Evolutionary conservation across 2,888 invertebrate genomes (phyloP).

Genomic region (Vannuccia rotundouncinata): DNA sequence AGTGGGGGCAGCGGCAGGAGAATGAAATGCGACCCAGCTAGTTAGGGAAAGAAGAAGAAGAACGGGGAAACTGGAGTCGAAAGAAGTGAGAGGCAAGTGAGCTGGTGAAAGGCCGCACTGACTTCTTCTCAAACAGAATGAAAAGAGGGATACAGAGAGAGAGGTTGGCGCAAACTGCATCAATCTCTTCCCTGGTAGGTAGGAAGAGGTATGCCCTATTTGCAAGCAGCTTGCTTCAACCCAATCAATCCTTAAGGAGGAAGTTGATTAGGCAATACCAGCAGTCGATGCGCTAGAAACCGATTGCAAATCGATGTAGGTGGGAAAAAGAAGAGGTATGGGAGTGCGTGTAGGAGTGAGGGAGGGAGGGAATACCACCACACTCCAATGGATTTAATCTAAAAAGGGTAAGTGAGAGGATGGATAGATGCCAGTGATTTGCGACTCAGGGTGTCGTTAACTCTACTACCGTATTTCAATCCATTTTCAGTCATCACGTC

Average conservation of each 20-base stretch:
- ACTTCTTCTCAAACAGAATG: slow-evolving; percentile 1
- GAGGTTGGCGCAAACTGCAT: not conserved
- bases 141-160: not conserved
- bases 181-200: not conserved
- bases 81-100: not conserved
- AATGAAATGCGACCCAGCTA: slow-evolving; percentile 3
- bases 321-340: not conserved
- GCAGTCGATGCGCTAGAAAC: slow-evolving; percentile 26
- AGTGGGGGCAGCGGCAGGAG: not conserved
- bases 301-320: slow-evolving; percentile 23
- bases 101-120: slow-evolving; percentile 10
- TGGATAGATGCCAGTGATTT: slow-evolving; percentile 13
- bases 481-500: too few relatives aligned
- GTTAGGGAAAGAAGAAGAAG: not conserved
- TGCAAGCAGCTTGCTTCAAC: not conserved
- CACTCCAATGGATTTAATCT: slow-evolving; percentile 11
- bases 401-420: not conserved
- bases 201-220: not conserved
- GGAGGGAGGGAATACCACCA: not conserved
- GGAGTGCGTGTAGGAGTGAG: not conserved
- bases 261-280: slow-evolving; percentile 16
- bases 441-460: slow-evolving; percentile 3
- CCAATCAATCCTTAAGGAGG: not conserved
- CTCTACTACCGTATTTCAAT: too few relatives aligned
- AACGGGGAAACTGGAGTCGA: not conserved